Conservation (phyloP, 2,797 vertebrate species). For the Arctocebus calabarensis region DNA sequence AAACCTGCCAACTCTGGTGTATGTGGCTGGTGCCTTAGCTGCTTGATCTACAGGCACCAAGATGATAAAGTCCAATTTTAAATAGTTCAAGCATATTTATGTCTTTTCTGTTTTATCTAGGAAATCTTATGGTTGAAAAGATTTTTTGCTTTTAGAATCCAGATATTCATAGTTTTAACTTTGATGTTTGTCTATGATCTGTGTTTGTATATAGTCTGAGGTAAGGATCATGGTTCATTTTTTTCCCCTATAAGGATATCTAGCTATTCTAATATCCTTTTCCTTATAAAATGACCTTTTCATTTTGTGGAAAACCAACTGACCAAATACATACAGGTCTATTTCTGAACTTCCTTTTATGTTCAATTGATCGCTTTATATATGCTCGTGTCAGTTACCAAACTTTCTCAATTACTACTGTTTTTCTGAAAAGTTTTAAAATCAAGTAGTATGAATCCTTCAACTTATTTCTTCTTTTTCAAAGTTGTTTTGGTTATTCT, state of each 20-base stretch:
- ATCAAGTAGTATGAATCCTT: neutral
- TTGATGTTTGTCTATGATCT: neutral
- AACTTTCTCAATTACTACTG: neutral
- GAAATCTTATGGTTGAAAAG: slow-evolving; percentile 24
- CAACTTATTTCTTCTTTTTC: neutral
- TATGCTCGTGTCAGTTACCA: neutral
- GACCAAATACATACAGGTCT: neutral
- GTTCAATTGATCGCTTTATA: neutral
- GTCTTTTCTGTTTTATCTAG: slow-evolving; percentile 1
- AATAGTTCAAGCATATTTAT: neutral
- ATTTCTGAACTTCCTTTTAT: neutral
- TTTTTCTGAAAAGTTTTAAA: neutral
- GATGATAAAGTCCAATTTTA: neutral
- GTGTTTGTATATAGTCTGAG: neutral
- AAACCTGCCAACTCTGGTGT: too few species aligned
- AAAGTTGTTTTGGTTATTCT: neutral
- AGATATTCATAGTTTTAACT: slow-evolving; percentile 1
- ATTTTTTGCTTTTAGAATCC: slow-evolving; percentile 13
- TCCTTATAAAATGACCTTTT: slow-evolving; percentile 40
- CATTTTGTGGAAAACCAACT: slow-evolving; percentile 18
- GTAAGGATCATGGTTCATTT: neutral
- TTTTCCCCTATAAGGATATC: neutral
- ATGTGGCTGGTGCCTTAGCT: too few species aligned
- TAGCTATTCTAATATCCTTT: neutral
- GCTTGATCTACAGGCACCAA: too few species aligned